Evolutionary conservation across 2,888 invertebrate genomes (phyloP), one percentile per base, ranked within the genome.

Genomic region (Arge pagana): DNA sequence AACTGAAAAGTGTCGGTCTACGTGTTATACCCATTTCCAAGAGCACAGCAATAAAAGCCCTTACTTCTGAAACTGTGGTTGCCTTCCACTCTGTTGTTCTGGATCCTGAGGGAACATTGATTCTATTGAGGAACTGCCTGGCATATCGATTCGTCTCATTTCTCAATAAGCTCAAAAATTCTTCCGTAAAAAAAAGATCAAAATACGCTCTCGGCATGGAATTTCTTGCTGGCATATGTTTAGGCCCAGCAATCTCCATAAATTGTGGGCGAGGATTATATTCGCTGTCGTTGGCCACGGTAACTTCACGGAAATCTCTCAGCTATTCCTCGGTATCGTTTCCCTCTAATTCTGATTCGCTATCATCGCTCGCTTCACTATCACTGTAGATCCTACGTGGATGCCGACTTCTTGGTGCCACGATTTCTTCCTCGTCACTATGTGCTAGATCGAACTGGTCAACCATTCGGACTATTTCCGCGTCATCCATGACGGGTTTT

Each of bases 1-100:
- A 58, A 42, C 48, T 54, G 52, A 50, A 48, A 41, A 53, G 3
- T 48, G 50, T 58, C 8, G 52, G 54, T 13, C 50, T 57, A 43
- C 50, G 50, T 6, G 53, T n/a, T 7, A 55, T 39, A 13, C 54
- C 52, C 52, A 57, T 57, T 55, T 57, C 54, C 1, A 57, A 19
- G n/a, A n/a, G n/a, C n/a, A n/a, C n/a, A n/a, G n/a, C n/a, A n/a
- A n/a, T n/a, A n/a, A n/a, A 49, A 19, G 50, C 42, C 23, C 42
- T 51, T 15, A 35, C 37, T 36, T 49, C 49, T 37, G 37, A 26
- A 3, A 49, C 28, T 49, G 49, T 49, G 26, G 49, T 49, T 26
- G 37, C 18, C 41, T 42, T 51, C 51, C 51, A 43, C 19, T 35
- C 36, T 26, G 19, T n/a, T 43, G 8, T 30, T 51, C 36, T 42